Conservation (phyloP, 2,113 vertebrate species). For the Pluvianellus socialis region DNA sequence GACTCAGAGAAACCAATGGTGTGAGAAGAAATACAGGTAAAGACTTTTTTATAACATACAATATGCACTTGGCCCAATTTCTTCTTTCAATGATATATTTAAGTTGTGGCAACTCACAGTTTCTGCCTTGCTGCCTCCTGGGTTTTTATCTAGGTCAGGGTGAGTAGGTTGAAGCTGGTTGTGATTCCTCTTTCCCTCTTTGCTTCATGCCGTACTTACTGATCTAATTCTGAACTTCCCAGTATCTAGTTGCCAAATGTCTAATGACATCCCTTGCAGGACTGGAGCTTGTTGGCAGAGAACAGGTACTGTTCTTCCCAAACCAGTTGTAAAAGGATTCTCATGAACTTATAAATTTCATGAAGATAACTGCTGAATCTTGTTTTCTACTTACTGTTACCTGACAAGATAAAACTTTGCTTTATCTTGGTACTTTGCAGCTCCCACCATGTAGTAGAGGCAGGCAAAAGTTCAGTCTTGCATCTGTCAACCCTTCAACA, state of each 20-base stretch:
- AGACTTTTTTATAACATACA: neutral
- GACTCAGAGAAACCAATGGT: neutral
- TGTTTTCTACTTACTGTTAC: neutral
- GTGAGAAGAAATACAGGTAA: neutral
- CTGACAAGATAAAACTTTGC: neutral
- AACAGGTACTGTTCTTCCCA: neutral
- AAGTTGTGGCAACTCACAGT: neutral
- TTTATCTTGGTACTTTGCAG: neutral
- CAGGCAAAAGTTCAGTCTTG: neutral
- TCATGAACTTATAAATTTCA: neutral
- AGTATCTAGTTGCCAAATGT: neutral
- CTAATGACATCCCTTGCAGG: neutral
- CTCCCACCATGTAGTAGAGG: neutral
- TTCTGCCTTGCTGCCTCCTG: slow-evolving; percentile 25
- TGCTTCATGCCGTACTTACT: neutral
- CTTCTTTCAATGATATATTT: neutral
- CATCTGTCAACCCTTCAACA: neutral
- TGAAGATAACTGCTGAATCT: neutral
- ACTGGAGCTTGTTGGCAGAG: neutral
- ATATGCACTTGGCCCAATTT: slow-evolving; percentile 7
- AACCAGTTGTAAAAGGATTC: neutral
- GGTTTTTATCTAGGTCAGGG: slow-evolving; percentile 54
- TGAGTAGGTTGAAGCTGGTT: slow-evolving; percentile 47
- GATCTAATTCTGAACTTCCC: slow-evolving; percentile 27
- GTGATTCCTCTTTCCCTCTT: neutral